Base-by-base conservation (phyloP, 2,888 invertebrate genomes). In the Darwinula stevensoni region DNA sequence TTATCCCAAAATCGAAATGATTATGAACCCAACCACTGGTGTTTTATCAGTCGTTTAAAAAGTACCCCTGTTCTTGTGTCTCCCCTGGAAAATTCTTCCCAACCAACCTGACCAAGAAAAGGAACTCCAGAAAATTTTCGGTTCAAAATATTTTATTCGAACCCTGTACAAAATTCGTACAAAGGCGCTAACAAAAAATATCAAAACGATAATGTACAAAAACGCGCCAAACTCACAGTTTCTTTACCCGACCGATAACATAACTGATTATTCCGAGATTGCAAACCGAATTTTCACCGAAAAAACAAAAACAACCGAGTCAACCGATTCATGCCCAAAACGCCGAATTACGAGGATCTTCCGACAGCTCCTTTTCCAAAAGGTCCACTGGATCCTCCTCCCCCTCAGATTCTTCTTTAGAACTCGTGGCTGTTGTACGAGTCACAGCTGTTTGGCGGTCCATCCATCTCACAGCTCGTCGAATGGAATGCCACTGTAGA, bases 371-470 rank as follows among this genome's bases (percentile, higher is more conserved):
- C n/a, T n/a, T n/a, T 22, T n/a, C 22, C 6, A 22, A n/a, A 22
- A 22, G 22, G 22, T 22, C 22, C 22, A 22, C 22, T n/a, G 22
- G 22, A 22, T 22, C 22, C 22, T 22, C 22, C n/a, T 6, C 9
- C 9, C 22, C 22, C 22, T 9, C n/a, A n/a, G n/a, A n/a, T 6
- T 22, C 22, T n/a, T 22, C 22, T n/a, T 22, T 22, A 22, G 22
- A 22, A 22, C n/a, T 22, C 22, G 22, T 22, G 22, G 22, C 22
- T 22, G 22, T 22, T 22, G 22, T 22, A 22, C 22, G 22, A 22
- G 9, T 22, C 22, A n/a, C 22, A 22, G n/a, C 22, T 22, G 22
- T 22, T 22, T n/a, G 6, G 22, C 22, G 22, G 22, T 22, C 22
- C 22, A 22, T 6, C 22, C 22, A 22, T n/a, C 22, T 22, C 22